Evolutionary conservation across 1,140 invertebrate genomes (phyloP).

Genomic region (Telenomus remus): DNA sequence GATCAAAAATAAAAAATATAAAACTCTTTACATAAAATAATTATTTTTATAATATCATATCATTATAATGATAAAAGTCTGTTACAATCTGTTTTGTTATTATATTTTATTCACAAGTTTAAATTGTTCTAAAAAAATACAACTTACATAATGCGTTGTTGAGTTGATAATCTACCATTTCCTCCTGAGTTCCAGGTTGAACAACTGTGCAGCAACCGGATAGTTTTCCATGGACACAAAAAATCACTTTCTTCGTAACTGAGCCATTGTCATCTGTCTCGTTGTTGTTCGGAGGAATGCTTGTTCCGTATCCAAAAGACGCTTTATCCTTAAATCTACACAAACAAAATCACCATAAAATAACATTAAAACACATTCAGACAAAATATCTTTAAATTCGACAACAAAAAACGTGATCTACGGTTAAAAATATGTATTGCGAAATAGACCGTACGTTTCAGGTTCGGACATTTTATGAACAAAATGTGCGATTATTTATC

Average conservation of each 20-base stretch:
- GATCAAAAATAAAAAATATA: no score
- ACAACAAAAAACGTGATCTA: no score
- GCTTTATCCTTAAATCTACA: conserved; percentile 71
- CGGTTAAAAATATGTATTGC: not conserved
- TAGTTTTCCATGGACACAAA: conserved; percentile 76
- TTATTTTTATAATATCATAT: no score
- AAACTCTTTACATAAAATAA: no score
- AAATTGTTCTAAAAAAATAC: not conserved
- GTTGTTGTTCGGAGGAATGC: conserved; percentile 69
- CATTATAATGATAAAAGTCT: no score
- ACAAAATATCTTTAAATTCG: no score
- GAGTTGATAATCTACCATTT: conserved; percentile 55
- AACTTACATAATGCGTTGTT: conserved; percentile 60
- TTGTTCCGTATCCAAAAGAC: conserved; percentile 71
- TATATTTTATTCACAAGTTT: no score
- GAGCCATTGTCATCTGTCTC: conserved; percentile 63
- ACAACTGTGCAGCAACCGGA: conserved; percentile 75
- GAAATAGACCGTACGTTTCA: no score
- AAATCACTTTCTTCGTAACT: conserved; percentile 72
- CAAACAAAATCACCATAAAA: conserved; percentile 17
- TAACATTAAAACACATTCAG: no score
- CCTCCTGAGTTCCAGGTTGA: conserved; percentile 62
- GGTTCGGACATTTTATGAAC: no score
- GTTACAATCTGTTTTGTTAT: no score
- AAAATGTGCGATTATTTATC: no score